Base-by-base conservation (phyloP, 2,888 invertebrate genomes). In the Adineta ricciae region DNA sequence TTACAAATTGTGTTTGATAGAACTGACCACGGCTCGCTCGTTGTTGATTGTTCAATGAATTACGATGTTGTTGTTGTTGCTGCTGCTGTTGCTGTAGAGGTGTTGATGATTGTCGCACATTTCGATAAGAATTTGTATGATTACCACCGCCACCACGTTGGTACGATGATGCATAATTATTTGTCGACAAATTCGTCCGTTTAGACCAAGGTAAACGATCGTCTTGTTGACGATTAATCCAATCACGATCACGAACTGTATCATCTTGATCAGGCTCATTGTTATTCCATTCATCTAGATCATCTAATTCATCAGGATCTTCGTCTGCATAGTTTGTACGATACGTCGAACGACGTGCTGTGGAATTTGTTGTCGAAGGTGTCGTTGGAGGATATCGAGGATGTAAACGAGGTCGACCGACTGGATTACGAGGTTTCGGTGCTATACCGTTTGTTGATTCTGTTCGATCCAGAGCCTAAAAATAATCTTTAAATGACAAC, bases 171-270 rank as follows among this genome's bases (percentile, higher is more conserved):
- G 64, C 27, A 64, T 64, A 64, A 64, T 64, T 64, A 64, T 64
- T 64, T 5, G 19, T 1, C 16, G 64, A 32, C 19, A 32, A 32
- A 64, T 64, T 64, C 38, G 24, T 41, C 14, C 78, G 78, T 78
- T 78, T 78, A 41, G 78, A 78, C 78, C 78, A 78, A 41, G 78
- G 78, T 41, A 78, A 41, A 41, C 78, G 78, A 78, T 78, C 78
- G 41, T 78, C 78, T 41, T 78, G 78, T 41, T 38, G 38, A n/a
- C 41, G 78, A 78, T 41, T 78, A 41, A 78, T 3, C 78, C 78
- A 78, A 41, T 78, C 78, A 7, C 41, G 24, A 41, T 78, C 78
- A 41, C 41, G 38, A 21, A 41, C 11, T n/a, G 41, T 41, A 78
- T 41, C 41, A 78, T 78, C 78, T 41, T 41, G 41, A 78, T 41